Conservation (phyloP, 2,888 invertebrate genomes). For the Acronicta psi region DNA sequence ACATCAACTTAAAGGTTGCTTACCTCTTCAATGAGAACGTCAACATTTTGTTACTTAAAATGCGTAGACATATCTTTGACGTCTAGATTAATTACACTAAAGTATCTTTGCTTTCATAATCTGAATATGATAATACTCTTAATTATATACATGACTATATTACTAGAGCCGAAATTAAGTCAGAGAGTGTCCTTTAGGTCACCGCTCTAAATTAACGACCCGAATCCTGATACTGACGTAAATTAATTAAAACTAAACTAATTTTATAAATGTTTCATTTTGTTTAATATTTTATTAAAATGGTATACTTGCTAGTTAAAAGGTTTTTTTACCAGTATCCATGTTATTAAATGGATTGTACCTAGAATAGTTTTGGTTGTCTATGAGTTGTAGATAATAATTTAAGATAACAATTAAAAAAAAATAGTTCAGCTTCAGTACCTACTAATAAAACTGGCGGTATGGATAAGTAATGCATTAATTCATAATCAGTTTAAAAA, state of each 20-base stretch:
- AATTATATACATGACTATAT: conserved; percentile 36
- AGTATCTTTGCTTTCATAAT: conserved; percentile 28
- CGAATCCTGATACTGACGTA: conserved; percentile 36
- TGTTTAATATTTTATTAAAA: conserved; percentile 20
- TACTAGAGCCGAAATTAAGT: conserved; percentile 30
- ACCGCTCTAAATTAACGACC: conserved; percentile 39
- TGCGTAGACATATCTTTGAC: conserved; percentile 9
- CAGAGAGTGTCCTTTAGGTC: conserved; percentile 34
- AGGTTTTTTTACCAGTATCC: neutral
- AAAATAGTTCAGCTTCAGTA: too few species aligned
- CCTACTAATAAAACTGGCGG: too few species aligned
- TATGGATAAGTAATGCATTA: too few species aligned
- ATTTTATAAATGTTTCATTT: conserved; percentile 35
- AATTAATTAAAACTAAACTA: conserved; percentile 46
- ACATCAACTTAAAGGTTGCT: conserved; percentile 12
- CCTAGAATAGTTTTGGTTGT: too few species aligned
- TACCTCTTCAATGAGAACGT: conserved; percentile 18
- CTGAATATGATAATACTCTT: conserved; percentile 29
- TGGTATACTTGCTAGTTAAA: conserved; percentile 5
- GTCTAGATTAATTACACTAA: conserved; percentile 27
- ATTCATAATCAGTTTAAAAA: too few species aligned
- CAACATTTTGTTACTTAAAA: conserved; percentile 25
- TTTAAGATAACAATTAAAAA: too few species aligned
- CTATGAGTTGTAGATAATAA: too few species aligned
- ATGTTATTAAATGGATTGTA: neutral